These are phyloP conservation scores for Pollenia griseotomentosa DNA, from an alignment of 2,888 invertebrate species.

Conservation along the genomic window DNA sequence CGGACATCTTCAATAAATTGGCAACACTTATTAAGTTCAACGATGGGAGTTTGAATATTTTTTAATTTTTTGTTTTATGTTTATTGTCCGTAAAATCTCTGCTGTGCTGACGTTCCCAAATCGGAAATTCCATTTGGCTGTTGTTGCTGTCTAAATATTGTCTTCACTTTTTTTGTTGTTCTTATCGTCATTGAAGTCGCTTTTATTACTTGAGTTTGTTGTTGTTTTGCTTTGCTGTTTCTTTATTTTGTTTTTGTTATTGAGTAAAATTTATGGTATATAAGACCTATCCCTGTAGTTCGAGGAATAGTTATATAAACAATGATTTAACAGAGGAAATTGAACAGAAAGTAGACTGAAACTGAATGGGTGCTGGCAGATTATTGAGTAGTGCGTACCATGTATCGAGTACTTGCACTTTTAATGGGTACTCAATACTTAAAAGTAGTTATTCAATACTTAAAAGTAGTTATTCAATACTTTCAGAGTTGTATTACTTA, in stretches of 20 bases:
- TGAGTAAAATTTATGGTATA: slow-evolving; percentile 35
- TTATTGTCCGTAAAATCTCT: slow-evolving; percentile 42
- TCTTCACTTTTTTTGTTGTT: slow-evolving; percentile 43
- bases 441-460: too few relatives aligned
- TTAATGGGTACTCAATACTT: too few relatives aligned
- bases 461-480: too few relatives aligned
- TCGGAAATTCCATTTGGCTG: slow-evolving; percentile 69
- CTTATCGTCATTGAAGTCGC: slow-evolving; percentile 13
- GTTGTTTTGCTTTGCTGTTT: slow-evolving; percentile 18
- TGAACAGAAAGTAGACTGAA: too few relatives aligned
- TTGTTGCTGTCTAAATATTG: slow-evolving; percentile 41
- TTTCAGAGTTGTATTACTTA: too few relatives aligned
- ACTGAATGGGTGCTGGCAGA: too few relatives aligned
- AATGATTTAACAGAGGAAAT: too few relatives aligned
- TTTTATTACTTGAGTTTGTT: slow-evolving; percentile 32
- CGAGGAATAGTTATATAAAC: too few relatives aligned
- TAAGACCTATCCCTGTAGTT: not conserved
- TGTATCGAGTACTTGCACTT: too few relatives aligned
- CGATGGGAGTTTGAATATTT: not conserved
- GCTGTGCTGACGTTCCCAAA: slow-evolving; percentile 52
- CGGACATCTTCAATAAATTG: not conserved
- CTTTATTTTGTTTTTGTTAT: slow-evolving; percentile 42
- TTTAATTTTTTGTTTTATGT: slow-evolving; percentile 1
- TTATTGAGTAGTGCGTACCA: too few relatives aligned
- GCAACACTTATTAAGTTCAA: slow-evolving; percentile 12